Base-by-base conservation (phyloP, 2,797 vertebrate genomes). In the Numenius phaeopus region DNA sequence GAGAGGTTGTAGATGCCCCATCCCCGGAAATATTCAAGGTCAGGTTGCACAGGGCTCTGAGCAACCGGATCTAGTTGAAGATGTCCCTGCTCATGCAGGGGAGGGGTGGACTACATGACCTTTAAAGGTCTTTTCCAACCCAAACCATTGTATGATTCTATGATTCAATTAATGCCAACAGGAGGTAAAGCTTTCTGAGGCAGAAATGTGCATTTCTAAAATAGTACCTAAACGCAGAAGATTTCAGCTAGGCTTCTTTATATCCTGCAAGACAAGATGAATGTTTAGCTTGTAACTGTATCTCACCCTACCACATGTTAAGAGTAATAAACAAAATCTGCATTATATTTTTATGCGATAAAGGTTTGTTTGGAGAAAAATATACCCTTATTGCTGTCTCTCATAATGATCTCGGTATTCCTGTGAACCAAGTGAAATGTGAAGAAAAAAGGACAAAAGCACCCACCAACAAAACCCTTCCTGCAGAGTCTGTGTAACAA, bases 241-340 rank as follows among this genome's bases (percentile, higher is more conserved):
- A 44, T 65, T 86, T 86, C 64, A n/a, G 14, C 8, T 83, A 80
- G 37, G 11, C 12, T 80, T n/a, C 30, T 79, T 87, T 54, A 1
- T 65, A 30, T 52, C 23, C n/a, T 58, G 27, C 40, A 57, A 67
- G 37, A 29, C 55, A 26, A 3, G 10, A 23, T 47, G 50, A 49
- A 20, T 44, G 3, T 37, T 87, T 50, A 62, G 37, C 27, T 82
- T 76, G 8, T 71, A 62, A 44, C 22, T 69, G 24, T 59, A 47
- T 39, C 59, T 90, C 55, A 21, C 52, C 9, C 24, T 9, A 66
- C 11, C 42, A 46, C 15, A 49, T 40, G 5, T 75, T 72, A 78
- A 71, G 27, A 22, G 30, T 90, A 73, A 34, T 27, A 89, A 75
- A 80, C n/a, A 91, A 78, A 93, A 90, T 8, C 27, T 75, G 64